Evolutionary conservation across 2,113 vertebrate genomes (phyloP).

Genomic region (Scolopax mira): DNA sequence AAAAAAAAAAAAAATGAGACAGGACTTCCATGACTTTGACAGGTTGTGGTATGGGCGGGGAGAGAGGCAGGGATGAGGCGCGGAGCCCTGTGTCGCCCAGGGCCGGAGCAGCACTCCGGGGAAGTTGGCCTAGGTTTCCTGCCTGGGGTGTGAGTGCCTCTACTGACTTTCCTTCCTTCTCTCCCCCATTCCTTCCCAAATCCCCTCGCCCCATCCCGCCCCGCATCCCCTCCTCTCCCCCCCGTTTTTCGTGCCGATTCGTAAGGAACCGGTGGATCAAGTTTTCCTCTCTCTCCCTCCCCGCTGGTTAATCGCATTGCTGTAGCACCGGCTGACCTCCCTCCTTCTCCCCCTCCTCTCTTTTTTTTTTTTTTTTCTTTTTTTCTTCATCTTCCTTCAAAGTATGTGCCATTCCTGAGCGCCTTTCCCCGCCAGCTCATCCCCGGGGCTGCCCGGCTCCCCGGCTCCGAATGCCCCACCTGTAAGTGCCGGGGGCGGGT

Average conservation of each 20-base stretch:
- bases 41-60: constrained; percentile 59
- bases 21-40: constrained; percentile 71
- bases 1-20: background rate
- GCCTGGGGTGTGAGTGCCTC: constrained; percentile 56
- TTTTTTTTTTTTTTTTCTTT: background rate
- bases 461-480: constrained; percentile 74
- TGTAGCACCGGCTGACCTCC: constrained; percentile 78
- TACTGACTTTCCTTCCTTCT: background rate
- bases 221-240: constrained; percentile 32
- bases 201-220: background rate
- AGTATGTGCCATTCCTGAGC: constrained; percentile 80
- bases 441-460: constrained; percentile 66
- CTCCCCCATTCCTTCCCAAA: background rate
- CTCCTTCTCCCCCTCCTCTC: background rate
- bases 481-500: constrained; percentile 69
- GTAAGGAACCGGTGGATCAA: constrained; percentile 98
- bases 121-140: constrained; percentile 72
- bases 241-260: constrained; percentile 73
- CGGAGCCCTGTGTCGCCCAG: constrained; percentile 50
- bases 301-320: constrained; percentile 79
- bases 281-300: constrained; percentile 84
- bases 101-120: constrained; percentile 72
- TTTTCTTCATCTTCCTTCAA: constrained; percentile 75
- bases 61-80: constrained; percentile 38
- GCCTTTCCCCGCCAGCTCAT: constrained; percentile 75